Percentiles rank a stretch among this genome's conserved stretches.
These are phyloP conservation scores for Craniophora ligustri DNA, from an alignment of 2,888 invertebrate genomes.

Conservation along the genomic window DNA sequence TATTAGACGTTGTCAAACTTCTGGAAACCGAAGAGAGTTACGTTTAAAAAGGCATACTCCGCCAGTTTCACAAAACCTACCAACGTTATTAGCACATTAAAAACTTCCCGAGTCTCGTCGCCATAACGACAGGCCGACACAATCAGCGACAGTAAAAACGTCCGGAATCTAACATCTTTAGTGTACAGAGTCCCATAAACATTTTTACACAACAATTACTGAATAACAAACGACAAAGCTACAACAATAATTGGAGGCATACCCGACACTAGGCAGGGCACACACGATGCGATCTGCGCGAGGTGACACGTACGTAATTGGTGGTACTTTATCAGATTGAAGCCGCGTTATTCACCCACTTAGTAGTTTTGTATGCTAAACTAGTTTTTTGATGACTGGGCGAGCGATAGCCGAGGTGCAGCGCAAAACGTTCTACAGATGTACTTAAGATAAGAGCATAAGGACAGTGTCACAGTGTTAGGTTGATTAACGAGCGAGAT, in stretches of 20 bases:
- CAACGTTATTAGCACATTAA: background rate
- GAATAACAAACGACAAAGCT: constrained; percentile 59
- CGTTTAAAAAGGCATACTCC: no score
- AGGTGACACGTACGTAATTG: constrained; percentile 88
- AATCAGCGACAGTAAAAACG: constrained; percentile 34
- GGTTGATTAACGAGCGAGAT: constrained; percentile 76
- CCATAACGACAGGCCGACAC: constrained; percentile 3
- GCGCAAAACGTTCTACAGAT: constrained; percentile 68
- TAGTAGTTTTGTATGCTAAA: constrained; percentile 79
- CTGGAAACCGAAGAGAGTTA: no score
- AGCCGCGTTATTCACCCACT: constrained; percentile 73
- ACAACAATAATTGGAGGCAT: constrained; percentile 71
- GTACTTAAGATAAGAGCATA: constrained; percentile 68
- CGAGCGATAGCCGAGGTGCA: constrained; percentile 62
- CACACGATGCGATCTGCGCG: constrained; percentile 68
- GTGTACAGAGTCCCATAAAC: constrained; percentile 30
- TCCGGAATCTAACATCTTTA: constrained; percentile 50
- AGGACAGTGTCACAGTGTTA: constrained; percentile 67
- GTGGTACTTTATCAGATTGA: constrained; percentile 73
- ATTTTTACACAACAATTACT: constrained; percentile 53
- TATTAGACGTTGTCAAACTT: no score
- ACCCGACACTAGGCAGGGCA: constrained; percentile 66
- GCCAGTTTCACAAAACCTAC: no score
- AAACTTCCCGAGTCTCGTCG: background rate
- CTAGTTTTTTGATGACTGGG: constrained; percentile 69